Base-by-base conservation (phyloP, 2,888 invertebrate species). In the Drosophila emarginata region DNA sequence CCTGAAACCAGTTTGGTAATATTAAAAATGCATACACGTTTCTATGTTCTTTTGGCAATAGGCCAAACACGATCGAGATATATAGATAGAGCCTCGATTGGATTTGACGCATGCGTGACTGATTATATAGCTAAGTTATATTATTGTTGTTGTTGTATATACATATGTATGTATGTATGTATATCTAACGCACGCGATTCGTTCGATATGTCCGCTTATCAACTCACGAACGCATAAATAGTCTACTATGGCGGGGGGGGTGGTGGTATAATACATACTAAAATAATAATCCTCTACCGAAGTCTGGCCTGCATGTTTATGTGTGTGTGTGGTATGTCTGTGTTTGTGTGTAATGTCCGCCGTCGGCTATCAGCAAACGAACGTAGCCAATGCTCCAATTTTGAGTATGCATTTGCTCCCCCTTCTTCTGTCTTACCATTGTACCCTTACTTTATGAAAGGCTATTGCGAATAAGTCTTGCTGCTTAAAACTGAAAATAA, bases 71-170 rank as follows among this genome's bases (percentile, higher is more conserved):
- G 67, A 57, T 67, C 26, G 4, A 32, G 32, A 9, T 32, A 32
- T 1, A 45, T 45, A 45, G 18, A 18, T 45, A 45, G n/a, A n/a
- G 45, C 45, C 18, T 45, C 45, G 14, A 39, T 14, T 14, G 39
- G 45, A 36, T 21, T 66, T 15, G 64, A 59, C 64, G 70, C 70
- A 71, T 69, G 70, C 70, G 70, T 71, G 70, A 71, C 70, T 64
- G 54, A 36, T 64, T 54, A 40, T 9, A 11, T 56, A n/a, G 14
- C 9, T 53, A 56, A 32, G 51, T 56, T 68, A 37, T 61, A 66
- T 61, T 67, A 36, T 39, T 52, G 51, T 69, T 52, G 56, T 69
- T 62, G 57, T 69, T 67, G 56, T 67, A 57, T 56, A 57, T 32
- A 61, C 12, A 53, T 28, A 6, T 5, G 4, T 6, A 28, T 23